Conservation (phyloP, 2,888 invertebrate species). For the Caenorhabditis japonica region DNA sequence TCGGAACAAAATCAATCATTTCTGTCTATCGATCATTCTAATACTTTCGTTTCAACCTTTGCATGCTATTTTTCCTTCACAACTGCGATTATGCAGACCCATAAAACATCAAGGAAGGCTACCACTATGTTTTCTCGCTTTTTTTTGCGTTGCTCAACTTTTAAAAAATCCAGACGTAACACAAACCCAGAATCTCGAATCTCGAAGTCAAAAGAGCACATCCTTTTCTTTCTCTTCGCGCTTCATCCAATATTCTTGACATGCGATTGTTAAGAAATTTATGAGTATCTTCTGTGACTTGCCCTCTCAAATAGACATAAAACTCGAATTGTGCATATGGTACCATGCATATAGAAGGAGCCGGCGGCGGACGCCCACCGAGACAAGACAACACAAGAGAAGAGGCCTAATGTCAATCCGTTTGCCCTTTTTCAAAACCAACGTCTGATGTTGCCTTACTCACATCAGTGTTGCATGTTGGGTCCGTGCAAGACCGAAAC, state of each 20-base stretch:
- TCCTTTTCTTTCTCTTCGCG: slow-evolving; percentile 12
- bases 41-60: slow-evolving; percentile 49
- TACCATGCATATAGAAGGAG: slow-evolving; percentile 54
- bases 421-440: too few relatives aligned
- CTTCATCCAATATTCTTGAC: slow-evolving; percentile 52
- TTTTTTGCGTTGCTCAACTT: slow-evolving; percentile 5
- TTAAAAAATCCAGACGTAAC: too few relatives aligned
- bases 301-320: slow-evolving; percentile 52
- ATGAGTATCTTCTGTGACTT: slow-evolving; percentile 57
- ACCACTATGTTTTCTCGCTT: neutral
- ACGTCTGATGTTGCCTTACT: too few relatives aligned
- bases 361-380: slow-evolving; percentile 36
- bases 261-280: slow-evolving; percentile 61
- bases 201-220: neutral
- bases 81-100: slow-evolving; percentile 35
- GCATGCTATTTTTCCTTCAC: slow-evolving; percentile 48
- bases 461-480: too few relatives aligned
- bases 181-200: too few relatives aligned
- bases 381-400: slow-evolving; percentile 14
- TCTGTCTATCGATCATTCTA: slow-evolving; percentile 33
- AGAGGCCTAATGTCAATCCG: too few relatives aligned
- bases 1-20: slow-evolving; percentile 23
- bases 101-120: slow-evolving; percentile 23
- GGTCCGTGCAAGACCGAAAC: neutral
- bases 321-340: slow-evolving; percentile 53